phyloP scores from a whole-genome alignment of 2,888 invertebrate genomes.

The Ceramica pisi region DNA sequence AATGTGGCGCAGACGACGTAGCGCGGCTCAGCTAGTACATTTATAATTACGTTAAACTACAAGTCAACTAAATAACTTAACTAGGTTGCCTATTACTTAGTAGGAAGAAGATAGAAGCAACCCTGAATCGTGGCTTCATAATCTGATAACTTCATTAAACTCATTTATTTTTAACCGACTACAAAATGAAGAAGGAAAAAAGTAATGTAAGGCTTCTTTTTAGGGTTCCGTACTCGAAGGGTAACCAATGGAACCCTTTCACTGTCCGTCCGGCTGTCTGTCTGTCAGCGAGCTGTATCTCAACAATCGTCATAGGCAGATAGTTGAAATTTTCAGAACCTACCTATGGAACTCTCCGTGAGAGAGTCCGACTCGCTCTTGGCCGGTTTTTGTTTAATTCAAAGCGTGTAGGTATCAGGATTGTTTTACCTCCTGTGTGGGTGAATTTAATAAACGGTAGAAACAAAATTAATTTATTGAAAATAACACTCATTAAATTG shows the following conservation, averaged over 20 bases:
- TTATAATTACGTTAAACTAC: conserved; percentile 19
- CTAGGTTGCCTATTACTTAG: background rate
- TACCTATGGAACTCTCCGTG: too few relatives aligned
- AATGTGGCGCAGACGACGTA: too few relatives aligned
- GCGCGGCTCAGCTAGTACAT: too few relatives aligned
- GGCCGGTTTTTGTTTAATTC: background rate
- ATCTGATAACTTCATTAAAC: conserved; percentile 20
- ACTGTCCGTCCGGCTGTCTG: too few relatives aligned
- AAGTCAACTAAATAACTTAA: conserved; percentile 13
- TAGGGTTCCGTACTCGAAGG: too few relatives aligned
- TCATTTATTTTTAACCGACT: conserved; percentile 1
- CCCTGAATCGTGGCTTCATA: conserved; percentile 14
- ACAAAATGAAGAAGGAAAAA: background rate
- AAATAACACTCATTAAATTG: background rate
- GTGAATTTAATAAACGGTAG: conserved; percentile 7
- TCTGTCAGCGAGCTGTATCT: too few relatives aligned
- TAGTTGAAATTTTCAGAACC: too few relatives aligned
- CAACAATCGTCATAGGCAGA: too few relatives aligned
- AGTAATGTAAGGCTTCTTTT: background rate
- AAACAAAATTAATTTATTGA: background rate
- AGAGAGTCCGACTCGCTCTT: too few relatives aligned
- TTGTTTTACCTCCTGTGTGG: conserved; percentile 2
- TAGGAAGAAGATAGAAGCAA: background rate
- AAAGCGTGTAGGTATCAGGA: background rate
- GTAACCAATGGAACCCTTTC: too few relatives aligned